Evolutionary conservation across 2,888 invertebrate genomes (phyloP).

Genomic region (Zonitis immaculata): DNA sequence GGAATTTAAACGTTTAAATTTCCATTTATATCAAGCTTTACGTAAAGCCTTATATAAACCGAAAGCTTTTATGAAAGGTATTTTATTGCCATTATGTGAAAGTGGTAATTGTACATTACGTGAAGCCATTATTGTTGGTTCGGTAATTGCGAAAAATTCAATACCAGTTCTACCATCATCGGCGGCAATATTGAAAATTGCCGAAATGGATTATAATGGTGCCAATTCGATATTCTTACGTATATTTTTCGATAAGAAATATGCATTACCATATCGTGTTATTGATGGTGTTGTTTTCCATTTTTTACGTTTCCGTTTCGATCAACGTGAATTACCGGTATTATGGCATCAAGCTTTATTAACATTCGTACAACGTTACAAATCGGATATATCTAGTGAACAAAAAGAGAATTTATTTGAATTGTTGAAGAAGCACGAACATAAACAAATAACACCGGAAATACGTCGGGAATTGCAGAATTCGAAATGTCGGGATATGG

Average conservation of each 20-base stretch:
- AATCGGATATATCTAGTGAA: slow-evolving; percentile 88
- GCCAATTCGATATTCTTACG: slow-evolving; percentile 93
- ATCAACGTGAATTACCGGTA: slow-evolving; percentile 82
- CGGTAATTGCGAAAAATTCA: slow-evolving; percentile 84
- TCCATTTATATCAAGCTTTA: slow-evolving; percentile 92
- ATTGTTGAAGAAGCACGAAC: slow-evolving; percentile 69
- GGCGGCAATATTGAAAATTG: slow-evolving; percentile 90
- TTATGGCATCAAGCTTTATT: slow-evolving; percentile 95
- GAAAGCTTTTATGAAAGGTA: slow-evolving; percentile 94
- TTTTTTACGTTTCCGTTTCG: slow-evolving; percentile 74
- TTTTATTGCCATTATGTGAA: slow-evolving; percentile 69
- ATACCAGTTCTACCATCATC: slow-evolving; percentile 94
- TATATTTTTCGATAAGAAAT: slow-evolving; percentile 94
- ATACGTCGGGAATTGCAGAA: slow-evolving; percentile 81
- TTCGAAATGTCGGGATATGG: slow-evolving; percentile 67
- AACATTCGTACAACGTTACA: slow-evolving; percentile 92
- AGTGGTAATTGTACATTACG: slow-evolving; percentile 90
- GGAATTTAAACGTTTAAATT: slow-evolving; percentile 92
- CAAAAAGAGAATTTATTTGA: slow-evolving; percentile 83
- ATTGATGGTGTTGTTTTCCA: slow-evolving; percentile 93
- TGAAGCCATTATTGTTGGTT: slow-evolving; percentile 93
- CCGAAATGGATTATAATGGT: slow-evolving; percentile 96
- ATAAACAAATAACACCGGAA: slow-evolving; percentile 72
- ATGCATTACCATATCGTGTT: slow-evolving; percentile 92
- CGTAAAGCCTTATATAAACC: slow-evolving; percentile 94